Conservation (phyloP, 2,888 invertebrate species). For the Leptothorax acervorum region DNA sequence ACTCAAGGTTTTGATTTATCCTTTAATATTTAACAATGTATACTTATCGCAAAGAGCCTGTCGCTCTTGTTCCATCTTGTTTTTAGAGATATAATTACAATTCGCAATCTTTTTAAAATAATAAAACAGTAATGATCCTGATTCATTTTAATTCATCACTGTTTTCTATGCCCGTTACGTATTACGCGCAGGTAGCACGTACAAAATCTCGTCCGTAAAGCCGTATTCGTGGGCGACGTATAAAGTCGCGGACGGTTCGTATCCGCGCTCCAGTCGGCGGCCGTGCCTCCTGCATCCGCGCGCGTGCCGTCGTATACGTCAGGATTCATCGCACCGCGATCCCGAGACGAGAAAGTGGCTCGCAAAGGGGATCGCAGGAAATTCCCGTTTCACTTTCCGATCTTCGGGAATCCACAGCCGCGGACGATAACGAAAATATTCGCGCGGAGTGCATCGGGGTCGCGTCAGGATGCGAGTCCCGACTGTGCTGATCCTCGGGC, state of each 20-base stretch:
- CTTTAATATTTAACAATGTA: too few relatives aligned
- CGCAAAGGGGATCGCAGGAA: not conserved
- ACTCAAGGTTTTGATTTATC: too few relatives aligned
- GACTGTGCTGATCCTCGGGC: slow-evolving; percentile 41
- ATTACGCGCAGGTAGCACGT: slow-evolving; percentile 15
- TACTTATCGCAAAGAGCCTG: too few relatives aligned
- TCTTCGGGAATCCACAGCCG: not conserved
- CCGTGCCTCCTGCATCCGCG: slow-evolving; percentile 65
- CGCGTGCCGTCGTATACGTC: slow-evolving; percentile 61
- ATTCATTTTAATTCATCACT: not conserved
- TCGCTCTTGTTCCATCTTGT: not conserved
- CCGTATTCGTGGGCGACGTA: slow-evolving; percentile 83
- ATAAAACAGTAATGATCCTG: not conserved
- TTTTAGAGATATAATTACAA: not conserved
- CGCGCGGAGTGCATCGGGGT: too few relatives aligned
- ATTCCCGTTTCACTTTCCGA: not conserved
- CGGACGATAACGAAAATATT: not conserved
- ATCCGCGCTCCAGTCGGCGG: slow-evolving; percentile 80
- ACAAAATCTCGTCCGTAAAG: slow-evolving; percentile 50
- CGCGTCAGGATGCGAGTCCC: slow-evolving; percentile 56
- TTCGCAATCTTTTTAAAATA: not conserved
- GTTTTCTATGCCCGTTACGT: not conserved
- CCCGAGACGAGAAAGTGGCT: not conserved
- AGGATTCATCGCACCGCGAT: slow-evolving; percentile 27
- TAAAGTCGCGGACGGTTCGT: slow-evolving; percentile 81